Percentiles rank a stretch among this genome's conserved stretches.
Evolutionary conservation across 2,797 vertebrate genomes (phyloP).

Genomic region (Thamnophis elegans): DNA sequence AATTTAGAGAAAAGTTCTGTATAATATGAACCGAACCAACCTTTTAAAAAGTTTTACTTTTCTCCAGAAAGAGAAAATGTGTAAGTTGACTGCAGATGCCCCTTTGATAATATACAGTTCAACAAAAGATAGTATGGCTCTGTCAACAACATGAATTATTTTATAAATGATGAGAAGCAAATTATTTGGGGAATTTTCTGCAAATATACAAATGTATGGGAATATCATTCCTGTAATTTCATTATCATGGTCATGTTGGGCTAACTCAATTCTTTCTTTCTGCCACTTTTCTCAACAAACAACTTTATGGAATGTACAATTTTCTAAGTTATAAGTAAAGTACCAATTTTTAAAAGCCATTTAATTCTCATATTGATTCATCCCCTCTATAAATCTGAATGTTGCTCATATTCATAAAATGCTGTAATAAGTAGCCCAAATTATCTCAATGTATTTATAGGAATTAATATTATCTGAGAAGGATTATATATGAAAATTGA

Average conservation of each 20-base stretch:
- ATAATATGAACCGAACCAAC: slow-evolving; percentile 22
- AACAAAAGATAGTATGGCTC: background rate
- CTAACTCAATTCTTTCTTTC: background rate
- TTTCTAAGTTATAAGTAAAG: background rate
- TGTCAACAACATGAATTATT: background rate
- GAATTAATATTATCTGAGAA: background rate
- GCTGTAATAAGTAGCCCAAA: background rate
- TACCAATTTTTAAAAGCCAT: background rate
- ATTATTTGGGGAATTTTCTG: background rate
- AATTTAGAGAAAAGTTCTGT: slow-evolving; percentile 33
- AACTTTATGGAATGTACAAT: background rate
- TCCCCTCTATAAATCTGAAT: too few species aligned
- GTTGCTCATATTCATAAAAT: background rate
- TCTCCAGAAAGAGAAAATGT: background rate
- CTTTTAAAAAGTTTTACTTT: slow-evolving; percentile 34
- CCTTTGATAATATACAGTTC: slow-evolving; percentile 9
- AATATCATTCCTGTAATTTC: background rate
- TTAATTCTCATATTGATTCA: background rate
- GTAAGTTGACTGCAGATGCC: background rate
- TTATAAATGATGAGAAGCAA: background rate
- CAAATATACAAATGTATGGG: background rate
- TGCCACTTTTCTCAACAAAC: background rate
- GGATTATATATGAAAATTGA: background rate
- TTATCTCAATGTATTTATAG: background rate
- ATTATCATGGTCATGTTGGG: background rate